Conservation (phyloP, 2,888 invertebrate species). For the Tenthredo scrophulariae region DNA sequence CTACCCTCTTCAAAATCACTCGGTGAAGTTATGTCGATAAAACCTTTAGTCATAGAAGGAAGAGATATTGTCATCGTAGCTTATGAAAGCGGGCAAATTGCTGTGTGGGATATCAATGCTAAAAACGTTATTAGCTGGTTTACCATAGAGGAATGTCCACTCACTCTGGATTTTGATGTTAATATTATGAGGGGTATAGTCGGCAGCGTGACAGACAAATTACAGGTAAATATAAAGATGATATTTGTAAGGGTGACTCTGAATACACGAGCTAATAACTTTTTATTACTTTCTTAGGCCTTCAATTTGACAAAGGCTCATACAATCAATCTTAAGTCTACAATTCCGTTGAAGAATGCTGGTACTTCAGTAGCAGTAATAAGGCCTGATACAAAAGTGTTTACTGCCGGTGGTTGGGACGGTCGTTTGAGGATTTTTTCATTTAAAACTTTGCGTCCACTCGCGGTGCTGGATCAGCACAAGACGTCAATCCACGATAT, state of each 20-base stretch:
- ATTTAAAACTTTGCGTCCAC: slow-evolving; percentile 86
- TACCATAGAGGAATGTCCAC: slow-evolving; percentile 83
- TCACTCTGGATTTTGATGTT: slow-evolving; percentile 86
- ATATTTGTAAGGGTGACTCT: too few species aligned
- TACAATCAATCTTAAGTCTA: slow-evolving; percentile 77
- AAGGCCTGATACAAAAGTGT: slow-evolving; percentile 86
- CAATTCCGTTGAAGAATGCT: slow-evolving; percentile 85
- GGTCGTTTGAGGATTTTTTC: slow-evolving; percentile 88
- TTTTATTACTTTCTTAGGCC: slow-evolving; percentile 63
- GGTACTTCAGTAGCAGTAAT: slow-evolving; percentile 86
- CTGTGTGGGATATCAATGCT: slow-evolving; percentile 86
- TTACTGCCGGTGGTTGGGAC: slow-evolving; percentile 89
- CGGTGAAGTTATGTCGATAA: slow-evolving; percentile 85
- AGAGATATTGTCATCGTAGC: slow-evolving; percentile 83
- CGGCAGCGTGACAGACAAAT: slow-evolving; percentile 83
- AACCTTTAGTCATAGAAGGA: slow-evolving; percentile 78
- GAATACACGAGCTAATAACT: not conserved
- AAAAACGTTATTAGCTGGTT: slow-evolving; percentile 81
- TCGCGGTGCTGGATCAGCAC: slow-evolving; percentile 88
- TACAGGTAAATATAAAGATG: slow-evolving; percentile 75
- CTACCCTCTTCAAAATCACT: slow-evolving; percentile 69
- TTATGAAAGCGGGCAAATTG: slow-evolving; percentile 87
- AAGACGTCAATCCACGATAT: slow-evolving; percentile 86
- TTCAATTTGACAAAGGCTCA: slow-evolving; percentile 69
- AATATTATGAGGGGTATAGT: slow-evolving; percentile 84